Conservation (phyloP, 64 coral and sea anemone genomes). For the Montipora foliosa region DNA sequence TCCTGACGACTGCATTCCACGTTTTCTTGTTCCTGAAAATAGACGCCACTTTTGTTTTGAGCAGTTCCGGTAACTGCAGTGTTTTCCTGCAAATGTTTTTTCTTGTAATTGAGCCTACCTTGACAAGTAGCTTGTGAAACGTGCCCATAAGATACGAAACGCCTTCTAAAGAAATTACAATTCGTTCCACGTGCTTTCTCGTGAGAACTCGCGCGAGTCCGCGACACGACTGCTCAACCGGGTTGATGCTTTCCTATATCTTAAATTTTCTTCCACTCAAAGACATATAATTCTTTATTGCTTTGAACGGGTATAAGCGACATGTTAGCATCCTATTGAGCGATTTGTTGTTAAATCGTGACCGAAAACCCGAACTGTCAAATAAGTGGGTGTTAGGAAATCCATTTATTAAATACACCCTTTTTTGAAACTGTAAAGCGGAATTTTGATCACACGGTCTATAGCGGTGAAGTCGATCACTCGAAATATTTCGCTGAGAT, state of each 20-base stretch:
- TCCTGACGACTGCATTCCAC: constrained; percentile 66
- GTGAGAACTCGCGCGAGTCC: constrained; percentile 1
- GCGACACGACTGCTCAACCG: not conserved
- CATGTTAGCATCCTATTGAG: not conserved
- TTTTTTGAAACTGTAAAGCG: not conserved
- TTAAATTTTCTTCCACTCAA: no score
- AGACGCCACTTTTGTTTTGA: constrained; percentile 60
- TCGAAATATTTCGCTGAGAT: not conserved
- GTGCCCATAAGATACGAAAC: not conserved
- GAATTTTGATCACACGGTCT: not conserved
- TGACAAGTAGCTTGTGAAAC: not conserved
- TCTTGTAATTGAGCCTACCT: constrained; percentile 65
- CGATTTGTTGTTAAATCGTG: constrained; percentile 3
- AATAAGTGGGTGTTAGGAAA: constrained; percentile 6
- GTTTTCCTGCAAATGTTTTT: constrained; percentile 88
- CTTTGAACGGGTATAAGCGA: constrained; percentile 10
- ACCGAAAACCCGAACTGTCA: not conserved
- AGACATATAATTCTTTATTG: not conserved
- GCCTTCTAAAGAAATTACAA: not conserved
- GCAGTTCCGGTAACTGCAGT: constrained; percentile 67
- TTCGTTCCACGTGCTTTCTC: not conserved
- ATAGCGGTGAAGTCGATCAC: no score
- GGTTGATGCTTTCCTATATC: no score
- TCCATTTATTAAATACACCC: not conserved
- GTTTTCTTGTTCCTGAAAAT: constrained; percentile 74